Percentiles rank a stretch among this genome's conserved stretches.
phyloP scores from a whole-genome alignment of 1,140 invertebrate species.

The Helicoverpa armigera region DNA sequence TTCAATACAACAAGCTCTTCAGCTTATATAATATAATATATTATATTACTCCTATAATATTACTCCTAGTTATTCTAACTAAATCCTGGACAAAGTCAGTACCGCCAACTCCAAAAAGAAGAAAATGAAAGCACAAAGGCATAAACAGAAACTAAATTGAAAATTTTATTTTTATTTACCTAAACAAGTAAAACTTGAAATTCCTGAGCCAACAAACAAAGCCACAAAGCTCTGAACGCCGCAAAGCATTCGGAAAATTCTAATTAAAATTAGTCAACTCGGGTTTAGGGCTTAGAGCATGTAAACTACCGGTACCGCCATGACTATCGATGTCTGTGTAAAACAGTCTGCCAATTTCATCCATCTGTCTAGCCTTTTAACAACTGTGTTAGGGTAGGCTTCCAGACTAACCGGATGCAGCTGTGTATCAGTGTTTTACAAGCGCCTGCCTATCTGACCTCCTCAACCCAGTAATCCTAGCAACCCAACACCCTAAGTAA shows the following conservation, averaged over 20 bases:
- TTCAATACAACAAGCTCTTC: not conserved
- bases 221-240: not conserved
- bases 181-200: conserved; percentile 32
- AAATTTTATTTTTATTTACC: conserved; percentile 15
- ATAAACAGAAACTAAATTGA: not conserved
- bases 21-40: too few species aligned
- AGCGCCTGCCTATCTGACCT: too few species aligned
- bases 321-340: too few species aligned
- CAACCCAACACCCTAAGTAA: too few species aligned
- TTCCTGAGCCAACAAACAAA: conserved; percentile 23
- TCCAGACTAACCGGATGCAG: too few species aligned
- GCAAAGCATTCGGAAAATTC: conserved; percentile 32
- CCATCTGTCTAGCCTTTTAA: too few species aligned
- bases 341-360: too few species aligned
- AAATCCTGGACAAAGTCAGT: not conserved
- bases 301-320: too few species aligned
- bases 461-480: too few species aligned
- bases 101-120: not conserved
- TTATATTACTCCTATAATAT: too few species aligned
- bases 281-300: not conserved
- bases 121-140: not conserved
- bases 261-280: conserved; percentile 40
- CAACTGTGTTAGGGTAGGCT: too few species aligned
- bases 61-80: not conserved
- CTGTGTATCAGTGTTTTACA: too few species aligned